These are phyloP conservation scores for Drosophila sulfurigaster DNA, from an alignment of 1,140 invertebrate species.

Conservation along the genomic window DNA sequence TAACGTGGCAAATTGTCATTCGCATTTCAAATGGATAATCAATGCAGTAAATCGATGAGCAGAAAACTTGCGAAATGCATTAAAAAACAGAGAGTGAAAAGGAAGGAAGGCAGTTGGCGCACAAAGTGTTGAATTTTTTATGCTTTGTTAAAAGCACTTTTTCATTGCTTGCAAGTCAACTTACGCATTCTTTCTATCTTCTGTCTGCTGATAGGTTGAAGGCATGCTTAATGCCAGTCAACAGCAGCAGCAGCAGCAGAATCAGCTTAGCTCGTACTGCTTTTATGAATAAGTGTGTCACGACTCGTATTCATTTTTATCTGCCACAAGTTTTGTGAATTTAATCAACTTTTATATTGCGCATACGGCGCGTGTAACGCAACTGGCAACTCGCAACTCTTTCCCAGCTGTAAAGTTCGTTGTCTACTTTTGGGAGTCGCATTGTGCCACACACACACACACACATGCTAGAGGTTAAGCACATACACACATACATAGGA, in stretches of 20 bases:
- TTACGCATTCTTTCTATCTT: slow-evolving; percentile 5
- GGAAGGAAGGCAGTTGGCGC: no score
- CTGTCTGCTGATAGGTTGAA: neutral
- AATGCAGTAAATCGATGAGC: neutral
- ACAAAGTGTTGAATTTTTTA: neutral
- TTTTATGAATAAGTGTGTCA: slow-evolving; percentile 10
- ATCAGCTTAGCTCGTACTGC: neutral
- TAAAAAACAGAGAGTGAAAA: no score
- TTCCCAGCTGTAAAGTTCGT: slow-evolving; percentile 44
- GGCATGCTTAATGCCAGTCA: slow-evolving; percentile 8
- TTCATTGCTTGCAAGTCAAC: neutral
- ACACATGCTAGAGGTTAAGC: neutral
- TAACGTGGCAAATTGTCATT: no score
- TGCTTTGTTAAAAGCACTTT: neutral
- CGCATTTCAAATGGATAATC: no score
- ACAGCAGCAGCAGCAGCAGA: neutral
- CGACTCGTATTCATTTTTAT: slow-evolving; percentile 5
- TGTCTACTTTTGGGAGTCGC: slow-evolving; percentile 26
- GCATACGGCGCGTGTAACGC: slow-evolving; percentile 7
- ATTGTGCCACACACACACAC: neutral
- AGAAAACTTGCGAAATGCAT: neutral
- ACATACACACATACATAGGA: slow-evolving; percentile 44
- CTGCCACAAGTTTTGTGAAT: slow-evolving; percentile 8
- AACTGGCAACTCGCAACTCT: slow-evolving; percentile 9
- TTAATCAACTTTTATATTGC: slow-evolving; percentile 19